Percentiles rank a stretch among this genome's conserved stretches.
Conservation (phyloP, 2,888 invertebrate species). For the Galerucella calmariensis region DNA sequence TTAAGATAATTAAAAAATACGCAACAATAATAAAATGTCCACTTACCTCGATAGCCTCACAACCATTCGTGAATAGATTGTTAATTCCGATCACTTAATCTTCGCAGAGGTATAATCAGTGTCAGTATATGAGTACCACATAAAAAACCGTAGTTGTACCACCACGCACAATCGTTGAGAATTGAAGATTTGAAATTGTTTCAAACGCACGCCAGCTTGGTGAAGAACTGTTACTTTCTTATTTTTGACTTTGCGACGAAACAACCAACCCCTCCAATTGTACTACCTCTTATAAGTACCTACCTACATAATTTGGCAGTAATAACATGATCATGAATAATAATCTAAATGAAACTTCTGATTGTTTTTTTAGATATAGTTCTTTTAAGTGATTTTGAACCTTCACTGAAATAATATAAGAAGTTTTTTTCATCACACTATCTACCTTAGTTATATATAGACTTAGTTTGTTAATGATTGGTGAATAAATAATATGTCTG, state of each 20-base stretch:
- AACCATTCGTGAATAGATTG: background rate
- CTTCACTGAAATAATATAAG: too few relatives aligned
- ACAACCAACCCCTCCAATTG: slow-evolving; percentile 20
- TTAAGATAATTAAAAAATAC: too few relatives aligned
- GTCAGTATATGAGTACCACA: slow-evolving; percentile 13
- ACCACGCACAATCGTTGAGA: slow-evolving; percentile 14
- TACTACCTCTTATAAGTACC: too few relatives aligned
- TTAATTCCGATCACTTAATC: background rate
- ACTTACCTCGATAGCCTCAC: background rate
- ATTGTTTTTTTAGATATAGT: too few relatives aligned
- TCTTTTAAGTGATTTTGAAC: too few relatives aligned
- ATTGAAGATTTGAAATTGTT: slow-evolving; percentile 19
- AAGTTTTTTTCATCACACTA: too few relatives aligned
- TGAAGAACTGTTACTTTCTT: slow-evolving; percentile 33
- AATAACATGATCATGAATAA: too few relatives aligned
- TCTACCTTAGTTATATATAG: too few relatives aligned
- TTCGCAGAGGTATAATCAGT: slow-evolving; percentile 7
- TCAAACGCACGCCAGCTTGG: slow-evolving; percentile 2
- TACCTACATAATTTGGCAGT: too few relatives aligned
- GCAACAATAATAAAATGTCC: background rate
- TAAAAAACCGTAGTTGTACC: slow-evolving; percentile 13
- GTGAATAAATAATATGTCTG: too few relatives aligned
- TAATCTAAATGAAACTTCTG: too few relatives aligned
- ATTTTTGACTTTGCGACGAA: slow-evolving; percentile 8
- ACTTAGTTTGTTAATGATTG: too few relatives aligned